phyloP scores from a whole-genome alignment of 2,888 invertebrate species.

The Polyploca ridens region DNA sequence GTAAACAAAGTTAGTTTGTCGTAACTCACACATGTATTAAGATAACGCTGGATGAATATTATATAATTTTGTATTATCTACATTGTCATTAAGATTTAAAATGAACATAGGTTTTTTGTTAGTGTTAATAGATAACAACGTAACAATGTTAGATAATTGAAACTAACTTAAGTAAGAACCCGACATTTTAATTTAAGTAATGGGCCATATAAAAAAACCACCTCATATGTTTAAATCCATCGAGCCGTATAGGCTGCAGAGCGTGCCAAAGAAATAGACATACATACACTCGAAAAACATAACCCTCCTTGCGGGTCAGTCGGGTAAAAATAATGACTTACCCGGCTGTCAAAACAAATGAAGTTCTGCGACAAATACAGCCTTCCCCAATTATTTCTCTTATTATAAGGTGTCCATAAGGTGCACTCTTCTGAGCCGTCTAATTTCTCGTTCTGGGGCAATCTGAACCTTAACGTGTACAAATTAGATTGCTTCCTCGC shows the following conservation, averaged over 20 bases:
- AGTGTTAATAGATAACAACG: too few species aligned
- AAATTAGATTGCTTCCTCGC: constrained; percentile 97
- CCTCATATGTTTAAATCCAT: too few species aligned
- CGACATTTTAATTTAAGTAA: too few species aligned
- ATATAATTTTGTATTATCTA: not conserved
- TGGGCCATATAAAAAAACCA: not conserved
- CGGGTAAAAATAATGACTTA: constrained; percentile 81
- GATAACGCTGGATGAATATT: not conserved
- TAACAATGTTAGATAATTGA: too few species aligned
- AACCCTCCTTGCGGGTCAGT: too few species aligned
- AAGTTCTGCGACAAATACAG: constrained; percentile 97
- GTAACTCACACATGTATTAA: constrained; percentile 10
- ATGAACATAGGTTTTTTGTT: too few species aligned
- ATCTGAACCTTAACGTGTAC: constrained; percentile 92
- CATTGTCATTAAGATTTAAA: not conserved
- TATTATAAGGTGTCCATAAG: constrained; percentile 97
- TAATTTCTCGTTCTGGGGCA: constrained; percentile 95
- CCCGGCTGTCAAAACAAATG: constrained; percentile 97
- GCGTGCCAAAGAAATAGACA: too few species aligned
- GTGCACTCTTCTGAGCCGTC: constrained; percentile 97
- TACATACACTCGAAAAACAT: too few species aligned
- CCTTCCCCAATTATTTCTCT: constrained; percentile 93
- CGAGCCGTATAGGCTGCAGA: not conserved
- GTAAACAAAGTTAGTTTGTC: constrained; percentile 11
- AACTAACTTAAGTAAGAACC: too few species aligned